These are phyloP conservation scores for Amphibalanus amphitrite DNA, from an alignment of 1,140 invertebrate genomes.

Conservation along the genomic window DNA sequence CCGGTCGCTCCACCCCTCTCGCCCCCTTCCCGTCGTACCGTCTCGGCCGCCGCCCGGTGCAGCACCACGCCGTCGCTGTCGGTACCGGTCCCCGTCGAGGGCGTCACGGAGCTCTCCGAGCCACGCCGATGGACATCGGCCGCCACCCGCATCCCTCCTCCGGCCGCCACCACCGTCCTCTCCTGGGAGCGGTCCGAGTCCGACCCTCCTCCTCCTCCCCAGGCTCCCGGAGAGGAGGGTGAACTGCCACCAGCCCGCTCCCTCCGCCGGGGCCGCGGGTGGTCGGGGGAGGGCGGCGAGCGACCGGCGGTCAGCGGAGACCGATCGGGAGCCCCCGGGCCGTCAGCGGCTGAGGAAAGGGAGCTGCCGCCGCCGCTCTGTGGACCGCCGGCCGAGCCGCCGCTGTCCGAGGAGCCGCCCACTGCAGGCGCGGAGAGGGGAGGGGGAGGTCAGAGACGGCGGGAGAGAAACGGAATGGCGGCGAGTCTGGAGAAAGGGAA, in stretches of 20 bases:
- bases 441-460: no score
- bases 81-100: not conserved
- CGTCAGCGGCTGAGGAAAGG: not conserved
- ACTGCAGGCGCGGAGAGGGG: not conserved
- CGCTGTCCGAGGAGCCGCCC: not conserved
- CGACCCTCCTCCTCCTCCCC: not conserved
- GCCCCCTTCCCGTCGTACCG: no score
- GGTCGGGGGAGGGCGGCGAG: not conserved
- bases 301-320: not conserved
- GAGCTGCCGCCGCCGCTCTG: no score
- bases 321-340: no score
- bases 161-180: no score
- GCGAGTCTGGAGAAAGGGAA: no score
- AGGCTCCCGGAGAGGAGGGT: not conserved
- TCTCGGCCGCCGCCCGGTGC: not conserved
- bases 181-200: not conserved
- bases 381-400: no score
- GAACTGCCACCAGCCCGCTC: no score
- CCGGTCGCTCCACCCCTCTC: no score
- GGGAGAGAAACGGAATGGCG: no score
- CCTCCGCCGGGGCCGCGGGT: no score
- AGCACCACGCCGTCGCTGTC: not conserved
- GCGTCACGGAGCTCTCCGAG: not conserved
- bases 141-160: not conserved
- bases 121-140: not conserved